Conservation (phyloP, 2,888 invertebrate genomes). For the Salpingus planirostris region DNA sequence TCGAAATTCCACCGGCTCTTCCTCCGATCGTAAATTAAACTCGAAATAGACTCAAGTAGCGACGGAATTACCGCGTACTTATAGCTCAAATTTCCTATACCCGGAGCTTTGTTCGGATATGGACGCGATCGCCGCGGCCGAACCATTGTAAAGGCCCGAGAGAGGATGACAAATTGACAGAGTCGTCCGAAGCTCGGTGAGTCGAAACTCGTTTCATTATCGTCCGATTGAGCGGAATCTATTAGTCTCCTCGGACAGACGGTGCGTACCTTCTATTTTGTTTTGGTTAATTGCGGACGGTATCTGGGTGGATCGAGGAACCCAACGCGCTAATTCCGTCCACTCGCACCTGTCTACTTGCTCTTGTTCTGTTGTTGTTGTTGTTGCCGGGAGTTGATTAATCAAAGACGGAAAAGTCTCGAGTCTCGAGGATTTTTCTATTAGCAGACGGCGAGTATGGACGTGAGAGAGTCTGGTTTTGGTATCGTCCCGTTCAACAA, state of each 20-base stretch:
- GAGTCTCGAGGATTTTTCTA: constrained; percentile 12
- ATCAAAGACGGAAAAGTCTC: constrained; percentile 12
- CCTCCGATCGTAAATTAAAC: too few species aligned
- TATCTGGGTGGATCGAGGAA: too few species aligned
- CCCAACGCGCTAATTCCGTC: too few species aligned
- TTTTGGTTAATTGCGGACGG: constrained; percentile 1
- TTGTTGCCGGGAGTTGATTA: constrained; percentile 7
- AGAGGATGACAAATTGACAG: constrained; percentile 27
- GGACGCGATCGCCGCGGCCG: too few species aligned
- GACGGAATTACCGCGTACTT: too few species aligned
- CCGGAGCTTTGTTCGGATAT: too few species aligned
- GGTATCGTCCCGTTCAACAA: constrained; percentile 13
- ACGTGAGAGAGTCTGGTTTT: too few species aligned
- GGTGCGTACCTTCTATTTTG: constrained; percentile 6
- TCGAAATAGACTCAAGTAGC: too few species aligned
- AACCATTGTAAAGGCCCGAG: too few species aligned
- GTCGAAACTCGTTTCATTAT: constrained; percentile 21
- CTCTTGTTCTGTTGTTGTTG: background rate
- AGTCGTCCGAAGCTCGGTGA: constrained; percentile 19
- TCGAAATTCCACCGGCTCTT: too few species aligned
- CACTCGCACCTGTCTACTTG: too few species aligned
- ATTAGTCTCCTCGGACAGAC: constrained; percentile 16
- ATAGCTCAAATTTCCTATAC: too few species aligned
- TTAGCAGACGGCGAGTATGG: constrained; percentile 1
- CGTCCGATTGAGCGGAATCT: constrained; percentile 17